Evolutionary conservation across 1,140 invertebrate genomes (phyloP), one percentile per base, ranked within the genome.

Genomic region (Drosophila santomea): DNA sequence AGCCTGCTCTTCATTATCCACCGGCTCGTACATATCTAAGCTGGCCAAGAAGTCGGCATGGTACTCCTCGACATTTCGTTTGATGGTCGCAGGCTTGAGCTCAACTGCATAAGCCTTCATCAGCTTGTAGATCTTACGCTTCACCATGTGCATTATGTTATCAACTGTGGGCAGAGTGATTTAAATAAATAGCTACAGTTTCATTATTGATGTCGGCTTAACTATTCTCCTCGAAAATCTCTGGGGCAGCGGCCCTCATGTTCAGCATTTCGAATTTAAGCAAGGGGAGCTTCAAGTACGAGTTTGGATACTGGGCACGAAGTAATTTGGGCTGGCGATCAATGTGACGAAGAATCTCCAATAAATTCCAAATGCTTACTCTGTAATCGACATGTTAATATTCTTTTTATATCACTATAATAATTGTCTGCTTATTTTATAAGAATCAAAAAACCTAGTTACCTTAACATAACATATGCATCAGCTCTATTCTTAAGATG

Each of bases 251-350:
- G 41, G 91, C 91, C n/a, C 78, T 62, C 85, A 91, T 90, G 32
- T 78, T 89, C 2, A 90, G 55, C 88, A 91, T 91, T 55, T 92
- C 89, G 11, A 91, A 92, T 61, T 90, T 91, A 1, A 92, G 66
- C 8, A 92, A 57, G 2, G 91, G 91, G 20, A 92, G 47, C 39
- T 90, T 86, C 15, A 92, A 57, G 41, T 92, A 90, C 0, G 84
- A 79, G 55, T 79, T 91, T 0, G 91, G 91, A 80, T 92, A 92
- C 23, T 78, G 54, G 4, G 80, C 43, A 5, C 78, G 76, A 0
- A 83, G n/a, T 1, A 74, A 10, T 48, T 88, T 83, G 1, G 80
- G 74, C 17, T 78, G 74, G 4, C 82, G 81, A 50, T 85, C 91
- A 3, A 92, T 80, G 39, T 92, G 78, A 0, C 89, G 74, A 8